These are phyloP conservation scores for Melinaea marsaeus DNA, from an alignment of 2,888 invertebrate genomes.

Conservation along the genomic window DNA sequence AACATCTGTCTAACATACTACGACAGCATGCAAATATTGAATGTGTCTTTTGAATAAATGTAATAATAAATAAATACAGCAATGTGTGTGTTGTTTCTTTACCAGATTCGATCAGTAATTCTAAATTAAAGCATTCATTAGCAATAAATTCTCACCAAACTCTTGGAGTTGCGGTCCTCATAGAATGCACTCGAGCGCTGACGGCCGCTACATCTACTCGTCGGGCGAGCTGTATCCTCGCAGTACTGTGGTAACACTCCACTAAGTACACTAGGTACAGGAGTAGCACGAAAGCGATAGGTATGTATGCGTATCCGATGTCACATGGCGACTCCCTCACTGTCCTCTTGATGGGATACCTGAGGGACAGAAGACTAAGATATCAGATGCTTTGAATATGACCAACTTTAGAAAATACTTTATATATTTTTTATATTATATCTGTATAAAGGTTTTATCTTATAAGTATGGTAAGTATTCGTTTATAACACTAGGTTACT, in stretches of 20 bases:
- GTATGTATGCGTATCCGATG: slow-evolving; percentile 89
- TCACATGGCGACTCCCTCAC: slow-evolving; percentile 86
- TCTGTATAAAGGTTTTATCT: too few species aligned
- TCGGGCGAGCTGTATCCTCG: slow-evolving; percentile 82
- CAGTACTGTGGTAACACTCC: slow-evolving; percentile 90
- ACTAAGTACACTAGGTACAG: slow-evolving; percentile 89
- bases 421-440: background rate
- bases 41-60: too few species aligned
- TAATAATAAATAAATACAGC: too few species aligned
- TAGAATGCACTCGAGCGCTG: slow-evolving; percentile 80
- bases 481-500: too few species aligned
- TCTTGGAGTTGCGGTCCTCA: slow-evolving; percentile 84
- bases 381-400: background rate
- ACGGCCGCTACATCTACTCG: slow-evolving; percentile 82
- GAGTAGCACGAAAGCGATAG: slow-evolving; percentile 87
- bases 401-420: background rate
- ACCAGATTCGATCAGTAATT: too few species aligned
- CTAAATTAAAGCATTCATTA: background rate
- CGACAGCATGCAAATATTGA: too few species aligned
- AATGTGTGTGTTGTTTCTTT: too few species aligned
- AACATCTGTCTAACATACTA: too few species aligned
- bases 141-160: slow-evolving; percentile 79
- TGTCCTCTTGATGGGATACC: slow-evolving; percentile 80
- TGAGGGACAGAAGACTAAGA: slow-evolving; percentile 46
- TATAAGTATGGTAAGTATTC: too few species aligned